Percentiles rank a stretch among this genome's conserved stretches.
These are phyloP conservation scores for Drosophila subobscura DNA, from an alignment of 1,140 invertebrate genomes.

Conservation along the genomic window DNA sequence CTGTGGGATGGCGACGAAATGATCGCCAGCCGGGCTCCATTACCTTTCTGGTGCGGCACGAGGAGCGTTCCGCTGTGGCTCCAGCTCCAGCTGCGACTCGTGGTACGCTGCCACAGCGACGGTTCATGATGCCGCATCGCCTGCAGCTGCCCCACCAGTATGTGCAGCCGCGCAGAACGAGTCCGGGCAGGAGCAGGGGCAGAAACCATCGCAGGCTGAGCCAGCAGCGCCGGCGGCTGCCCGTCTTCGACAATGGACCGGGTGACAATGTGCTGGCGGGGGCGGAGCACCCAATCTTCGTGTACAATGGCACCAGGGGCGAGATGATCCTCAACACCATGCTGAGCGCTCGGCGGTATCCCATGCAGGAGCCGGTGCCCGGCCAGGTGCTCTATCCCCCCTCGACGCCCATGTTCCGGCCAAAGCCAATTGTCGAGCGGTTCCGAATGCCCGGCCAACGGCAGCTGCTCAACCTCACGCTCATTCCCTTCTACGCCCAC, in stretches of 20 bases:
- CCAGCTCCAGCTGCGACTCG: slow-evolving; percentile 5
- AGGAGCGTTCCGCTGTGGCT: not conserved
- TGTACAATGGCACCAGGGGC: slow-evolving; percentile 68
- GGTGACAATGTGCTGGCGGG: slow-evolving; percentile 49
- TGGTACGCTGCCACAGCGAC: slow-evolving; percentile 17
- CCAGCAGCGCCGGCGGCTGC: slow-evolving; percentile 47
- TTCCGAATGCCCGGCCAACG: slow-evolving; percentile 54
- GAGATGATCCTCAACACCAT: slow-evolving; percentile 73
- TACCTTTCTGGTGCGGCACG: slow-evolving; percentile 47
- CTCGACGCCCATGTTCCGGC: slow-evolving; percentile 71
- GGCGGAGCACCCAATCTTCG: slow-evolving; percentile 55
- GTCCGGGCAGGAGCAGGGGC: not conserved
- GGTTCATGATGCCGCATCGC: slow-evolving; percentile 29
- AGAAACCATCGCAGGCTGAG: slow-evolving; percentile 5
- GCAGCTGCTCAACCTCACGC: slow-evolving; percentile 61
- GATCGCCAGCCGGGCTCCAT: slow-evolving; percentile 18
- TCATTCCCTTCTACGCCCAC: slow-evolving; percentile 78
- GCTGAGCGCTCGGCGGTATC: slow-evolving; percentile 66
- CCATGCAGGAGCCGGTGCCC: slow-evolving; percentile 78
- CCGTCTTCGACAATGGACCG: slow-evolving; percentile 66
- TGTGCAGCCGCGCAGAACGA: slow-evolving; percentile 8
- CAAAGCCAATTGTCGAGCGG: slow-evolving; percentile 70
- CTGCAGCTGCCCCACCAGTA: slow-evolving; percentile 29
- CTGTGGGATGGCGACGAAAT: slow-evolving; percentile 3
- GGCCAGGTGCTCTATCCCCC: slow-evolving; percentile 74